Base-by-base conservation (phyloP, 2,797 vertebrate species). In the Eupleurogrammus muticus region DNA sequence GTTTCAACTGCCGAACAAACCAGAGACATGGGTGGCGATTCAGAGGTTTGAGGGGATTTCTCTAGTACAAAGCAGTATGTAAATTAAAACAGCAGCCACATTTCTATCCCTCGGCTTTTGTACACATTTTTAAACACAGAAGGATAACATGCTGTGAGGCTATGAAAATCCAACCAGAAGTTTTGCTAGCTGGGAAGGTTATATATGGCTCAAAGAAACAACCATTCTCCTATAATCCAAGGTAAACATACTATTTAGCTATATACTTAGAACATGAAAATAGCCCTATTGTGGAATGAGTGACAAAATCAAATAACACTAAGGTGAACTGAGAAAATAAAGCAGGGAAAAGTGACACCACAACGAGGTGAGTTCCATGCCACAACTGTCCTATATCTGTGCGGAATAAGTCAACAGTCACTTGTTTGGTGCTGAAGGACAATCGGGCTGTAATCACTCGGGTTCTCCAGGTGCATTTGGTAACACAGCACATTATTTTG, bases 401-500 rank as follows among this genome's bases (percentile, higher is more conserved):
- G 14, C 20, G 10, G 24, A 9, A 21, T 9, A 57, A 69, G 32
- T 75, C 64, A 64, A 51, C 38, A 63, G n/a, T 44, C 53, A 14
- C 28, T 67, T 66, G 19, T 56, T 40, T 9, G 7, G 36, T 5
- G 13, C 42, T 52, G 9, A 52, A 24, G 54, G 35, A n/a, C 50
- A 52, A 23, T 20, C 9, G 5, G 16, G 35, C 20, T 2, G 1
- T 20, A 5, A 34, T 62, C 59, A 20, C 10, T 44, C 19, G 13
- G 4, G 24, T 47, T 49, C 54, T 63, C 19, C 48, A 47, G 12
- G 19, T 49, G 56, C 50, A 35, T 32, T 35, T 40, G n/a, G 34
- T 38, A 59, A 70, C 50, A 61, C 11, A 51, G 54, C 51, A 72
- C 62, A 72, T 57, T 63, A 51, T 50, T 53, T 65, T 49, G 24